Conservation (phyloP, 2,888 invertebrate genomes). For the Baronia brevicornis region DNA sequence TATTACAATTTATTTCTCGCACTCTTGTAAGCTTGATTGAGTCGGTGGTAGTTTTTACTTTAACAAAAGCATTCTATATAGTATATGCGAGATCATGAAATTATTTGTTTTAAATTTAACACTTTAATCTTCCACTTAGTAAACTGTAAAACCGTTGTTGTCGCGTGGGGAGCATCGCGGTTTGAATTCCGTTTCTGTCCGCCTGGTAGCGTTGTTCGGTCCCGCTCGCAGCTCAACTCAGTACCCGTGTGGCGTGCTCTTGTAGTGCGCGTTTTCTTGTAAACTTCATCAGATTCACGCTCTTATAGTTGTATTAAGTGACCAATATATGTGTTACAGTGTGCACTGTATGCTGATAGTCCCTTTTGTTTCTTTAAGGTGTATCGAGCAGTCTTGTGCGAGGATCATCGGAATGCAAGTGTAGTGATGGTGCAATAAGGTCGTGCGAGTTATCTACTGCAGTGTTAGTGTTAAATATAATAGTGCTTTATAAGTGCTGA, state of each 20-base stretch:
- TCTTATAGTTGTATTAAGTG: constrained; percentile 23
- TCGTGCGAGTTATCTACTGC: constrained; percentile 50
- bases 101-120: constrained; percentile 57
- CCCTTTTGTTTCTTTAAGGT: constrained; percentile 60
- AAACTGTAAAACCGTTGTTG: constrained; percentile 57
- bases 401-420: constrained; percentile 58
- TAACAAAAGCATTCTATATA: constrained; percentile 5
- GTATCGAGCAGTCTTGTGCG: constrained; percentile 36
- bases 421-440: constrained; percentile 68
- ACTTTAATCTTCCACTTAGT: constrained; percentile 55
- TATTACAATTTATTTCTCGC: no score
- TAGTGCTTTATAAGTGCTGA: constrained; percentile 63
- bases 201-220: constrained; percentile 21
- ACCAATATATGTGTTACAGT: constrained; percentile 42
- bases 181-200: constrained; percentile 36
- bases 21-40: no score
- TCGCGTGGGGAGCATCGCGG: constrained; percentile 39
- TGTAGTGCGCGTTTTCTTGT: constrained; percentile 35
- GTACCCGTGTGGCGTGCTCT: constrained; percentile 51
- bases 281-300: constrained; percentile 23
- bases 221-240: constrained; percentile 30
- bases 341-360: constrained; percentile 48
- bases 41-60: no score
- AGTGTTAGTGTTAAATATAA: constrained; percentile 62
- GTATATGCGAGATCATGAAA: constrained; percentile 24